A percentile compares a stretch with the other conserved stretches of the same genome.
phyloP scores from a whole-genome alignment of 2,113 vertebrate genomes.

The Podarcis muralis region DNA sequence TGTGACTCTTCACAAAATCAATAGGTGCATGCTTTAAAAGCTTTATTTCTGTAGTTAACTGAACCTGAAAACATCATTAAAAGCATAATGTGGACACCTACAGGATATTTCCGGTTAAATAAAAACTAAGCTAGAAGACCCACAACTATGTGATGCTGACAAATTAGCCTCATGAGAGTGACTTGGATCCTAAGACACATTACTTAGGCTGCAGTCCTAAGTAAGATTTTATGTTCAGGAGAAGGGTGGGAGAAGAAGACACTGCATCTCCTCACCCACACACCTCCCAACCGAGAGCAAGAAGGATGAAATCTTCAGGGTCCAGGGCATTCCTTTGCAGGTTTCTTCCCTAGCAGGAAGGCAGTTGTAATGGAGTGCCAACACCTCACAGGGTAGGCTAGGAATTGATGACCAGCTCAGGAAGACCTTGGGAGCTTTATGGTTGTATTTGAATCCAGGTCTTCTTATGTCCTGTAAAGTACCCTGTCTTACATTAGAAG shows the following conservation, averaged over 20 bases:
- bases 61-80: neutral
- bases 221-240: neutral
- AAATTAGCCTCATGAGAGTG: neutral
- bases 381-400: neutral
- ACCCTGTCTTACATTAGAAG: neutral
- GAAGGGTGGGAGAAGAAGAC: too few relatives aligned
- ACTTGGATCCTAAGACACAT: neutral
- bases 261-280: too few relatives aligned
- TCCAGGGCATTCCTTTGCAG: too few relatives aligned
- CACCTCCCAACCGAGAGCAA: too few relatives aligned
- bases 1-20: neutral
- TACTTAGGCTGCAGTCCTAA: neutral
- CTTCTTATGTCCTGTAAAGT: neutral
- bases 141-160: slow-evolving; percentile 8
- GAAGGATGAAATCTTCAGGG: too few relatives aligned
- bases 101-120: slow-evolving; percentile 12
- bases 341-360: too few relatives aligned
- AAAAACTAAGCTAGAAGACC: neutral
- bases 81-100: neutral
- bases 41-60: slow-evolving; percentile 18
- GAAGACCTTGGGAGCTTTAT: neutral
- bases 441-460: neutral
- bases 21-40: slow-evolving; percentile 3
- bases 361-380: neutral
- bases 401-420: neutral